Base-by-base conservation (phyloP, 2,113 vertebrate genomes). In the Odocoileus hemionus region DNA sequence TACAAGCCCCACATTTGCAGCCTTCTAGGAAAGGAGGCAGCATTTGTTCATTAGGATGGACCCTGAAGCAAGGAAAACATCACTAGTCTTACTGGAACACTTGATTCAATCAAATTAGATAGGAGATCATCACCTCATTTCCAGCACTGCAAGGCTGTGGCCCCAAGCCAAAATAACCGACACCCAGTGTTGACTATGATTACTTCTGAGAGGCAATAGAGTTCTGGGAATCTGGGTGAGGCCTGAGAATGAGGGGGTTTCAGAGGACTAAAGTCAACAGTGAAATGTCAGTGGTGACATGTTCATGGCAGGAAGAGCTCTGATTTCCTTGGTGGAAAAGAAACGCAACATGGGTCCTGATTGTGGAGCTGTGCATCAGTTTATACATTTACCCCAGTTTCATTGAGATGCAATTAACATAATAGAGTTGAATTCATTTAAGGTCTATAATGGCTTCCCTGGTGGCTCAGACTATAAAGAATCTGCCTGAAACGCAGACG, bases 21-120 rank as follows among this genome's bases (percentile, higher is more conserved):
- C 33, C 91, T 98, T 97, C 91, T 87, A 14, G 98, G 94, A 87
- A 96, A 58, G 39, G n/a, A 96, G 80, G 93, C 64, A 97, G 57
- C 7, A 2, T 93, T 97, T 1, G 0, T 94, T 96, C 89, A 85
- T 97, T 96, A 96, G 83, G 82, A 83, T 84, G 67, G 78, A 91
- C 94, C 84, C 93, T 86, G 67, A 97, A 93, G 57, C 95, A 96
- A 91, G 88, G 85, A 95, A 94, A 97, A 89, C 57, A 55, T 93
- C 86, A 43, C 55, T 13, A 26, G 11, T 21, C 47, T 98, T 96
- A 83, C 7, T 78, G 80, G 98, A 98, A 94, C 85, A 94, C 88
- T 97, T 45, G 21, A 12, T 97, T 97, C 95, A 95, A 95, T 96
- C 96, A 97, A 95, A 94, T 95, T 83, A 97, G 93, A 60, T 28